These are phyloP conservation scores for Tethea ocularis DNA, from an alignment of 2,888 invertebrate genomes.

Conservation along the genomic window DNA sequence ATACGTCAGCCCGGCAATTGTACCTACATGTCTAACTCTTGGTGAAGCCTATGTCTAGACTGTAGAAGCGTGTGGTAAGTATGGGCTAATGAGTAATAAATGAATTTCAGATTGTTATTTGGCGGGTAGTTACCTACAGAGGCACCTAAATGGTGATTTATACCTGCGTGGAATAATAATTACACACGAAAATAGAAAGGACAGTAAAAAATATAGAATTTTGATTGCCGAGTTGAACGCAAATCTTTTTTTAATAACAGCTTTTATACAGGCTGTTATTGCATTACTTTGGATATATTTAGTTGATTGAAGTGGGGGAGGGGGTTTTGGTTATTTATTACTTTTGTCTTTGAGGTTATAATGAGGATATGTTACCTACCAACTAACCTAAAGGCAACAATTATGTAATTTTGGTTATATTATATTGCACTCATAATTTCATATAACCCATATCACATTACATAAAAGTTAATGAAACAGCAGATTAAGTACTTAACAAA, in stretches of 20 bases:
- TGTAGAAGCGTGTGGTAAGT: no score
- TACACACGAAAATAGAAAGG: constrained; percentile 4
- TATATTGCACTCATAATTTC: no score
- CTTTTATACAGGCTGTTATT: constrained; percentile 21
- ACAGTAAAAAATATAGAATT: constrained; percentile 10
- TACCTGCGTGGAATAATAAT: background rate
- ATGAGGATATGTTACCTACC: no score
- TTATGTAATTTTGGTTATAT: no score
- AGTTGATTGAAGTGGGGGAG: constrained; percentile 27
- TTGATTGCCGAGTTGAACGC: constrained; percentile 29
- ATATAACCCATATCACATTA: background rate
- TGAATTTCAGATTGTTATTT: no score
- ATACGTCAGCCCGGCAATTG: no score
- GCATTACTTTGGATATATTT: constrained; percentile 17
- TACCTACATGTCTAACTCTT: no score
- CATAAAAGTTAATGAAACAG: background rate
- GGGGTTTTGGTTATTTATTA: background rate
- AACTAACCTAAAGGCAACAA: no score
- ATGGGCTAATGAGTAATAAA: no score
- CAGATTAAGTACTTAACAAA: constrained; percentile 8
- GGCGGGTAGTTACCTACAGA: no score
- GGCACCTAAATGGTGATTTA: no score
- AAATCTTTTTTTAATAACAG: constrained; percentile 56
- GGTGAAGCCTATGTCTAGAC: no score
- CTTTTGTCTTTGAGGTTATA: background rate